Evolutionary conservation across 2,113 vertebrate species (phyloP).

Genomic region (Thymallus thymallus): DNA sequence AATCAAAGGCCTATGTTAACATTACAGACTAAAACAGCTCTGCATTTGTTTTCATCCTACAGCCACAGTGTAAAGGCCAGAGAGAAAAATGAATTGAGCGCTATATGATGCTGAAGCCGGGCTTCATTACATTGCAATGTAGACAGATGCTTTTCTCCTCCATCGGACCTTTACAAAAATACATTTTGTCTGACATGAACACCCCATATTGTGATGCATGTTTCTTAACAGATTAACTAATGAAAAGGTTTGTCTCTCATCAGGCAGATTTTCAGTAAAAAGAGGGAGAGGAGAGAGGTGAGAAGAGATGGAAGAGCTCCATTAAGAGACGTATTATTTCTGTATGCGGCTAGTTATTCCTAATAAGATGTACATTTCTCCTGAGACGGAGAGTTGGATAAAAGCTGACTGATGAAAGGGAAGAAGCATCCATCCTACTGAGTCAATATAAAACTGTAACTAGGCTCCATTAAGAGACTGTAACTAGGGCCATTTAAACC

Average conservation of each 20-base stretch:
- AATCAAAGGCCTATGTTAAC: not conserved
- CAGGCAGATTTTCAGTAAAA: constrained; percentile 1
- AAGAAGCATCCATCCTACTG: constrained; percentile 23
- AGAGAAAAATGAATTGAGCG: not conserved
- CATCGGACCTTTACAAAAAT: not conserved
- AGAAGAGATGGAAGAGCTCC: constrained; percentile 22
- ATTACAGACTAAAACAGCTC: constrained; percentile 13
- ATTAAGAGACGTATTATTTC: constrained; percentile 13
- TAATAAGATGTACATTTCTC: constrained; percentile 14
- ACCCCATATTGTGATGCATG: constrained; percentile 20
- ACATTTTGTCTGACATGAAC: constrained; percentile 7
- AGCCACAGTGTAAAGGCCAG: not conserved
- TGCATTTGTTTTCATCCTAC: constrained; percentile 23
- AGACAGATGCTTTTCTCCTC: not conserved
- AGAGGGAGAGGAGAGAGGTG: not conserved
- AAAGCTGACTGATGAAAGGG: constrained; percentile 57
- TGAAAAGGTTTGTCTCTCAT: not conserved
- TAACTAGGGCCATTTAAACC: constrained; percentile 42
- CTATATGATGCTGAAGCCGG: not conserved
- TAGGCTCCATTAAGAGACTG: constrained; percentile 44
- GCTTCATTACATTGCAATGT: constrained; percentile 5
- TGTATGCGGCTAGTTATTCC: constrained; percentile 18
- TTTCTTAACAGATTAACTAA: constrained; percentile 16
- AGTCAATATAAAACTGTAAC: constrained; percentile 34
- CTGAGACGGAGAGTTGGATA: constrained; percentile 18